Base-by-base conservation (phyloP, 1,140 invertebrate genomes). In the Pygmarrhopalites habei region DNA sequence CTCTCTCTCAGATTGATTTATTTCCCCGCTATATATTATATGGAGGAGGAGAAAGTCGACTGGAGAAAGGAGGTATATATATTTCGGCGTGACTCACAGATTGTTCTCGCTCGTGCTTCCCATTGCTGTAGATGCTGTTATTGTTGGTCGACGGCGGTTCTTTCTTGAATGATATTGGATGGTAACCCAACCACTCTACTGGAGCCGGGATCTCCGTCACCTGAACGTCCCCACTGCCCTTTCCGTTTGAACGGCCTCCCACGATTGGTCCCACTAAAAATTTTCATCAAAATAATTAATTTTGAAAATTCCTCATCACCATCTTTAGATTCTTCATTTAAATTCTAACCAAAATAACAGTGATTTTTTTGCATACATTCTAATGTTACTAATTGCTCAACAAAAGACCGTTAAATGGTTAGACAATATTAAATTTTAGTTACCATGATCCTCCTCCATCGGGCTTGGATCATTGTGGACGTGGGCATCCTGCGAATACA, bases 41-140 rank as follows among this genome's bases (percentile, higher is more conserved):
- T n/a, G n/a, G n/a, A n/a, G n/a, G n/a, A n/a, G n/a, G n/a, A n/a
- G n/a, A n/a, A n/a, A n/a, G n/a, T n/a, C n/a, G n/a, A n/a, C n/a
- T n/a, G n/a, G n/a, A n/a, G n/a, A n/a, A n/a, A n/a, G n/a, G n/a
- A n/a, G n/a, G n/a, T n/a, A n/a, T n/a, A n/a, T n/a, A n/a, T n/a
- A n/a, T n/a, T n/a, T n/a, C n/a, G n/a, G 60, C 56, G 60, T 62
- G 26, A 68, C 69, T 71, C 52, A 71, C 69, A 67, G 69, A 71
- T 64, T 71, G 69, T 56, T 71, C 66, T 62, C 66, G 60, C 39
- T 68, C 69, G 32, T 71, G 66, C 55, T 71, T 71, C 32, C 69
- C 69, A 46, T 71, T 71, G 53, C 56, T 64, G 59, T 67, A 71
- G 51, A 66, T 61, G n/a, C n/a, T n/a, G 55, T 67, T 71, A 58